phyloP scores from a whole-genome alignment of 2,888 invertebrate species.

The Embidobia sp. region DNA sequence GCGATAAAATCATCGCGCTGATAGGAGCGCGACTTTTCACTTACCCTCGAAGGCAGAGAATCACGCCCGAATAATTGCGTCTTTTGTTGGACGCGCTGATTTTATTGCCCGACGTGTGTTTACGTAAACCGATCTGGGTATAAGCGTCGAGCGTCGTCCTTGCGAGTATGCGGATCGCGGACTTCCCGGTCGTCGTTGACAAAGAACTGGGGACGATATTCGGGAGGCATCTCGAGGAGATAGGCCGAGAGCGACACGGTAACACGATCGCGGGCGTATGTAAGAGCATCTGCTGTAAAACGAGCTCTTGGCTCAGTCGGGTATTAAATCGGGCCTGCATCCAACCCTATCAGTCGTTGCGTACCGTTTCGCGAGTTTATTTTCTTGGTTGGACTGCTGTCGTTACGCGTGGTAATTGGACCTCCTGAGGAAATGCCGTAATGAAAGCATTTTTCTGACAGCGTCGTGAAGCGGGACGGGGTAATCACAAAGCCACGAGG shows the following conservation, averaged over 20 bases:
- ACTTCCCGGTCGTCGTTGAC: no score
- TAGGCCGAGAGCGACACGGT: slow-evolving; percentile 61
- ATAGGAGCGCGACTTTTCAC: slow-evolving; percentile 36
- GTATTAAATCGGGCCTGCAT: slow-evolving; percentile 79
- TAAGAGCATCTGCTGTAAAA: slow-evolving; percentile 81
- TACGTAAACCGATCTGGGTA: slow-evolving; percentile 68
- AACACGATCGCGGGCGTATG: slow-evolving; percentile 80
- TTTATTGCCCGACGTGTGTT: slow-evolving; percentile 67
- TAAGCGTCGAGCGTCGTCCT: slow-evolving; percentile 63
- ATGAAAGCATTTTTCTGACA: slow-evolving; percentile 54
- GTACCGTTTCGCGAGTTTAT: slow-evolving; percentile 17
- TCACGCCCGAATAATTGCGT: no score
- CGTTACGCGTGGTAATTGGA: slow-evolving; percentile 55
- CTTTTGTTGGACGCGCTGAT: slow-evolving; percentile 31
- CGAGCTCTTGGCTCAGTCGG: slow-evolving; percentile 80
- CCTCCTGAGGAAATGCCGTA: slow-evolving; percentile 46
- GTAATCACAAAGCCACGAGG: slow-evolving; percentile 41
- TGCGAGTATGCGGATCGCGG: no score
- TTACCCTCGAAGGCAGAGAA: slow-evolving; percentile 27
- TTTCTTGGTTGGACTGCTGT: slow-evolving; percentile 40
- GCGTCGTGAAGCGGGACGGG: not conserved
- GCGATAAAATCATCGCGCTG: slow-evolving; percentile 38
- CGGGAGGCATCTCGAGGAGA: no score
- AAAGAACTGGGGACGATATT: no score
- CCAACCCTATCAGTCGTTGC: slow-evolving; percentile 23